Evolutionary conservation across 2,797 vertebrate species (phyloP), one percentile per base, ranked within the genome.

Genomic region (Anabas testudineus): DNA sequence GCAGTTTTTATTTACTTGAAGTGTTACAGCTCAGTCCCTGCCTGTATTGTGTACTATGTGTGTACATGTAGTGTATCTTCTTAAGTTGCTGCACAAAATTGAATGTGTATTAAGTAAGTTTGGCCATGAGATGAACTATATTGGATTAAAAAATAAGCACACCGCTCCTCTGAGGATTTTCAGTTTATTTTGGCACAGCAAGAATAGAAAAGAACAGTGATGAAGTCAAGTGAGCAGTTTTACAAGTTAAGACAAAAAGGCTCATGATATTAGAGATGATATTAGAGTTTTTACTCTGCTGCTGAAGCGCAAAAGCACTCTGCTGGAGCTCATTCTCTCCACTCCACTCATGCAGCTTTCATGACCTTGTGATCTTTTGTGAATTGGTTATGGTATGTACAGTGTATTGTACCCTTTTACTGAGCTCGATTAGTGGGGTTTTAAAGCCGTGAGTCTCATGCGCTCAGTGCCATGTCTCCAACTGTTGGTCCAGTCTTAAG

Each of bases 181-280:
- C 80, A 72, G 62, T 86, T 90, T 85, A 80, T 80, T 87, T 90
- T 92, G 88, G 90, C 91, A 93, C 80, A 86, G 84, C 37, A 65
- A 77, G 22, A 67, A 59, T 74, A 76, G 81, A 88, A 84, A 91
- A 92, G 85, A 87, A 83, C 88, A 88, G 77, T 60, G 67, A 66
- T 54, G 56, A 71, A 87, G 70, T 86, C 58, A 89, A 91, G 75
- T 88, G 88, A 91, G 90, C 88, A 89, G 73, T 88, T 86, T 82
- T 58, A 63, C 77, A 73, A 78, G 65, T 78, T 74, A 76, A 74
- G 47, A 85, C 45, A 69, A 67, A 86, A 74, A 73, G 21, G 37
- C 43, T 60, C 28, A 16, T 46, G 39, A 59, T 46, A 43, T 58
- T 41, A 48, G 52, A 18, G 13, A 68, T 19, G 16, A 61, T 79